These are phyloP conservation scores for Eupsilia transversa DNA, from an alignment of 2,888 invertebrate species.

Conservation along the genomic window DNA sequence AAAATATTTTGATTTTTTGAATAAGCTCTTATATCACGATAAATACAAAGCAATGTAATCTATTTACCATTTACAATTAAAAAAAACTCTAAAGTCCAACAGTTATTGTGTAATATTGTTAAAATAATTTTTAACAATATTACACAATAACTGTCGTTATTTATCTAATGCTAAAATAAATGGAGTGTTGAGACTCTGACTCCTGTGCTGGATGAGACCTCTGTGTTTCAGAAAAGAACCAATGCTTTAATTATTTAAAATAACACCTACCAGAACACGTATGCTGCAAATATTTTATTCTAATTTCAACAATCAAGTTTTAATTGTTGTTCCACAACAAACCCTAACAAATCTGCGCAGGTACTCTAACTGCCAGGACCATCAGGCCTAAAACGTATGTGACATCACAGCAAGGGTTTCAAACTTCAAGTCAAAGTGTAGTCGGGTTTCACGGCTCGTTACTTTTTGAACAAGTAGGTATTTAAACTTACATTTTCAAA, in stretches of 20 bases:
- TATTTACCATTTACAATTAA: too few species aligned
- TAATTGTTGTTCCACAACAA: constrained; percentile 25
- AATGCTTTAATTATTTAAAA: not conserved
- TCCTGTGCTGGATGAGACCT: not conserved
- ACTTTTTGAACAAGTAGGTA: constrained; percentile 45
- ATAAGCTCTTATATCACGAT: too few species aligned
- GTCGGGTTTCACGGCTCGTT: constrained; percentile 55
- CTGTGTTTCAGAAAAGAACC: not conserved
- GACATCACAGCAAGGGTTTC: constrained; percentile 39
- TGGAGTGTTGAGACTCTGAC: not conserved
- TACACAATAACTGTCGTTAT: too few species aligned
- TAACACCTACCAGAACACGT: not conserved
- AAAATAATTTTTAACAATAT: too few species aligned
- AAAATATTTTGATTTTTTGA: too few species aligned
- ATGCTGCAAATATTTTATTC: not conserved
- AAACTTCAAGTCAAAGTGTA: constrained; percentile 53
- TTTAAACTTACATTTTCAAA: constrained; percentile 51
- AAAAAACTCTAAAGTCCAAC: too few species aligned
- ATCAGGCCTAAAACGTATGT: constrained; percentile 21
- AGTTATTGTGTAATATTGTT: too few species aligned
- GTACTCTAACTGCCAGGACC: not conserved
- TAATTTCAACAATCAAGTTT: constrained; percentile 7
- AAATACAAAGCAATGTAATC: too few species aligned
- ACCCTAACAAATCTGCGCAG: not conserved
- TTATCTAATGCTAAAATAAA: too few species aligned